phyloP scores from a whole-genome alignment of 2,797 vertebrate species.

The Tachyglossus aculeatus region DNA sequence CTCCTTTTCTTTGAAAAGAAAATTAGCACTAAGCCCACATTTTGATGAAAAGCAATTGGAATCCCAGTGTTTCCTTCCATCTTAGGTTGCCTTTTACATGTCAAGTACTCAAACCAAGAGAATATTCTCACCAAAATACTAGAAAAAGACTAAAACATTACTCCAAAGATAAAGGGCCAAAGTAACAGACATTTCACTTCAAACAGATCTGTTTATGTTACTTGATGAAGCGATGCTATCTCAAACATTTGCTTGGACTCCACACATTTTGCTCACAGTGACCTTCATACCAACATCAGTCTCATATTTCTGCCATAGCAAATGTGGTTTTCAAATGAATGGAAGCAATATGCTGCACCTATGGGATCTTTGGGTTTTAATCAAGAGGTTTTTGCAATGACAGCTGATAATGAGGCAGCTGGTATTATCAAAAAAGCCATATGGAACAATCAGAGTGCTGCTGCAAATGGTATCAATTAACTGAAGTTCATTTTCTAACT shows the following conservation, averaged over 20 bases:
- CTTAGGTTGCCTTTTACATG: constrained; percentile 4
- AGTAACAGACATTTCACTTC: constrained; percentile 7
- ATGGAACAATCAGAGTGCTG: constrained; percentile 25
- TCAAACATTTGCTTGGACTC: constrained; percentile 33
- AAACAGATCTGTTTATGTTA: constrained; percentile 16
- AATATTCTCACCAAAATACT: background rate
- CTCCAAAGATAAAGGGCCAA: constrained; percentile 5
- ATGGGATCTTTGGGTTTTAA: constrained; percentile 52
- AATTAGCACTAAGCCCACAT: too few relatives aligned
- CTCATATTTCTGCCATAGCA: constrained; percentile 41
- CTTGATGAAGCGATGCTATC: constrained; percentile 4
- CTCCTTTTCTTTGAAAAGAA: too few relatives aligned
- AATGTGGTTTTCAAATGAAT: constrained; percentile 52
- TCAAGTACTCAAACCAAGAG: background rate
- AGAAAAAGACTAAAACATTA: background rate
- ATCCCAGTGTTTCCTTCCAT: too few relatives aligned
- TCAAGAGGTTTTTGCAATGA: constrained; percentile 55
- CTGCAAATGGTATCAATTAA: constrained; percentile 47
- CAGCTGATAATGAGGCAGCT: constrained; percentile 60
- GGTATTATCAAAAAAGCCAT: constrained; percentile 53
- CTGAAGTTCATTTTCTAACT: constrained; percentile 40
- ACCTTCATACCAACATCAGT: constrained; percentile 46
- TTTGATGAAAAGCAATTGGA: too few relatives aligned
- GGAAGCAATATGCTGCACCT: constrained; percentile 48
- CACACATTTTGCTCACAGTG: constrained; percentile 37